phyloP scores from a whole-genome alignment of 2,888 invertebrate species.

The Drosophila recens region DNA sequence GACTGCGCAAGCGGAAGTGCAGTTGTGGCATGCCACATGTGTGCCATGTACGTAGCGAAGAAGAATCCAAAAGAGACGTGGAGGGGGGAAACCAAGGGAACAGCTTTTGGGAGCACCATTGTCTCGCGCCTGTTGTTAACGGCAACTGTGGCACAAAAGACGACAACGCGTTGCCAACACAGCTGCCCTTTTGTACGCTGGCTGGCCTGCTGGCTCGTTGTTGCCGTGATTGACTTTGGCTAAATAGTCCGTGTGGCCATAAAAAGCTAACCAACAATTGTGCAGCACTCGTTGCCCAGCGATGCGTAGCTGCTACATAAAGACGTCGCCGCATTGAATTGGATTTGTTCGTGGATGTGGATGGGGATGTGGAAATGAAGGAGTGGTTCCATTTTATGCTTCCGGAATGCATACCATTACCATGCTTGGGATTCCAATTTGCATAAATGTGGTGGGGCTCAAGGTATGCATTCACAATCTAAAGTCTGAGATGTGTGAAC shows the following conservation, averaged over 20 bases:
- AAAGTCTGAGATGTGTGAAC: slow-evolving; percentile 14
- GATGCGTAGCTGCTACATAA: slow-evolving; percentile 34
- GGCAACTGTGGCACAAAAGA: slow-evolving; percentile 60
- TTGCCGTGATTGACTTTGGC: slow-evolving; percentile 64
- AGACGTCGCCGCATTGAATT: slow-evolving; percentile 37
- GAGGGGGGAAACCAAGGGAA: background rate
- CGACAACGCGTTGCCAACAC: slow-evolving; percentile 34
- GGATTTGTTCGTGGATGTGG: slow-evolving; percentile 17
- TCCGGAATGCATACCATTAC: slow-evolving; percentile 24
- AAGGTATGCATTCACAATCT: slow-evolving; percentile 11
- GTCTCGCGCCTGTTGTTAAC: slow-evolving; percentile 68
- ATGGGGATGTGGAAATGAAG: slow-evolving; percentile 1
- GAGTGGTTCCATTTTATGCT: slow-evolving; percentile 35
- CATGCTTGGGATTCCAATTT: slow-evolving; percentile 36
- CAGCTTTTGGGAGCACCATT: slow-evolving; percentile 50
- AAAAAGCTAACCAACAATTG: slow-evolving; percentile 43
- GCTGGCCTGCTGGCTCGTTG: slow-evolving; percentile 7
- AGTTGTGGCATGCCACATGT: slow-evolving; percentile 82
- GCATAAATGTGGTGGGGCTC: slow-evolving; percentile 33
- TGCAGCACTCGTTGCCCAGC: slow-evolving; percentile 25
- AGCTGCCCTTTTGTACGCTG: slow-evolving; percentile 4
- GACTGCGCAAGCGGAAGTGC: slow-evolving; percentile 82
- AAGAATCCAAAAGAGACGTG: background rate
- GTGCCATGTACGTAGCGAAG: slow-evolving; percentile 51
- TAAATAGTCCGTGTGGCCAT: slow-evolving; percentile 54